Evolutionary conservation across 2,797 vertebrate genomes (phyloP).

Genomic region (Lutra lutra): DNA sequence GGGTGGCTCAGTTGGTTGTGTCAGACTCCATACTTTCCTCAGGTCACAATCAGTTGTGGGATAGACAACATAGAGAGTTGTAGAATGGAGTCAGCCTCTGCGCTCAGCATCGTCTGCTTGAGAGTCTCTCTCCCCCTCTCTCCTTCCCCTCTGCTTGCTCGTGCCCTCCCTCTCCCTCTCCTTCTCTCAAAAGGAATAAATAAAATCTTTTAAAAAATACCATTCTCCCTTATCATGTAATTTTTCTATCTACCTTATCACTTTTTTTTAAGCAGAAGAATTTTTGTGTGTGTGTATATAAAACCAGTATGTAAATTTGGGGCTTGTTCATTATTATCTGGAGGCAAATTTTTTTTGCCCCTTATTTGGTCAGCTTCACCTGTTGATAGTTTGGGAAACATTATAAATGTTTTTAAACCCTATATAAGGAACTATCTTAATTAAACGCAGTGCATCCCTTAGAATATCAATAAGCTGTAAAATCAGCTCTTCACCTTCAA

Average conservation of each 20-base stretch:
- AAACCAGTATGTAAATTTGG: neutral
- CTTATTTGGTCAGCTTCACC: slow-evolving; percentile 42
- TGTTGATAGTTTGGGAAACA: slow-evolving; percentile 44
- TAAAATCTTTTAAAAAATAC: slow-evolving; percentile 56
- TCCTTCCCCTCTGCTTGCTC: neutral
- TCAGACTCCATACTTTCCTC: neutral
- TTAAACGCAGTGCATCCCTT: slow-evolving; percentile 60
- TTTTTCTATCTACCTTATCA: slow-evolving; percentile 60
- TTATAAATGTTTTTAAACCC: slow-evolving; percentile 65
- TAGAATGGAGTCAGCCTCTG: neutral
- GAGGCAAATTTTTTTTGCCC: neutral
- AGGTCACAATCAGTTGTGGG: neutral
- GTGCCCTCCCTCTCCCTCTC: neutral
- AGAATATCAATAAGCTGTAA: slow-evolving; percentile 72
- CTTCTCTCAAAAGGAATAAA: neutral
- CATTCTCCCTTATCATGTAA: slow-evolving; percentile 62
- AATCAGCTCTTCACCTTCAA: slow-evolving; percentile 63
- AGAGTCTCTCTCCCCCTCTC: neutral
- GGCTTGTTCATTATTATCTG: neutral
- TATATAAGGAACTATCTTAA: slow-evolving; percentile 59
- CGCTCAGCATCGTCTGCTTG: fast-evolving
- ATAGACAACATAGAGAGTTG: neutral
- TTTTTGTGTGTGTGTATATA: neutral
- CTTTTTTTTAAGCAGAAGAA: slow-evolving; percentile 45
- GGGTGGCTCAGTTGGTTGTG: neutral